Evolutionary conservation across 2,888 invertebrate species (phyloP), one percentile per base, ranked within the genome.

Genomic region (Parasteatoda lunata): DNA sequence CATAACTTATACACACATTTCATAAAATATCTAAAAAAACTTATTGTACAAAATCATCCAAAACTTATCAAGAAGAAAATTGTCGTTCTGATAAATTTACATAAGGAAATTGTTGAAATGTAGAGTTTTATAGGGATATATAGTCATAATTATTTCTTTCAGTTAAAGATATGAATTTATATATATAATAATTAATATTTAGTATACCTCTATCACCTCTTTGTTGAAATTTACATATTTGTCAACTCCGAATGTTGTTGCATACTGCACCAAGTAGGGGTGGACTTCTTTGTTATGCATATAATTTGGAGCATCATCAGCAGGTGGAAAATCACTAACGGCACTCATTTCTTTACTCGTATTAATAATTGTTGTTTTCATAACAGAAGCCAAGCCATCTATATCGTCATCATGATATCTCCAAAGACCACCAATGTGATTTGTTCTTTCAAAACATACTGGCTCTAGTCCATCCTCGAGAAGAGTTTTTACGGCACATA

Each of bases 321-420:
- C 88, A 3, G 92, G 91, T 3, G 93, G 93, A 89, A 92, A 93
- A 90, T 93, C 91, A 77, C 91, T 92, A 89, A 91, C 92, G 3
- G 91, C 90, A 15, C 90, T 91, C 90, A 92, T 90, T 89, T 91
- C 91, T 89, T 92, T 92, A 77, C 91, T 91, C 4, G 91, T 91
- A 88, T 92, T 92, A 88, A 91, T 92, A 30, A 91, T 89, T 0
- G 92, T 91, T 15, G 90, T 89, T 76, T 91, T 91, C 90, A 91
- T 91, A 9, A 91, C 91, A 5, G 91, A 91, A 4, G 90, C 89
- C 59, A 90, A 89, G 65, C 89, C 89, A 45, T 88, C 83, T 1
- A 72, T 47, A 9, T 88, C 84, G 45, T 87, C 83, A 3, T 88
- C 73, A 30, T 91, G 82, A 70, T 82, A 90, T 9, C 84, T 77